Percentiles rank a stretch among this genome's conserved stretches.
Conservation (phyloP, 2,113 vertebrate species). For the Calyptommatus sinebrachiatus region DNA sequence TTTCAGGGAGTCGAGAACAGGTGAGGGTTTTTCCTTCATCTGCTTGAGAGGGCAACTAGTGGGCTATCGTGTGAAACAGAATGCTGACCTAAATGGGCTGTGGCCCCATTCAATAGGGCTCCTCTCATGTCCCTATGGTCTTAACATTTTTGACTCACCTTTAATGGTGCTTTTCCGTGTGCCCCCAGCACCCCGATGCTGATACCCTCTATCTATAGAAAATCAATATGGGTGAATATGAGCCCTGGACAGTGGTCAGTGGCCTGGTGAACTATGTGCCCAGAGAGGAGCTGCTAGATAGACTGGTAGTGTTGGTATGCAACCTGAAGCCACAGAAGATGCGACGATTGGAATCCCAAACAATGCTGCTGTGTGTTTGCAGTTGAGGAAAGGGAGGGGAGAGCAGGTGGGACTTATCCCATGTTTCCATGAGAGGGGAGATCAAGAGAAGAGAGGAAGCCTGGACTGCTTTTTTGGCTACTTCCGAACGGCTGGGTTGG, state of each 20-base stretch:
- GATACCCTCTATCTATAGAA: conserved; percentile 92
- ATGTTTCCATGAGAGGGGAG: not conserved
- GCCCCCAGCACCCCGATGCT: conserved; percentile 88
- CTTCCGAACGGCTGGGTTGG: too few relatives aligned
- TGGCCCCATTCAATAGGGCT: too few relatives aligned
- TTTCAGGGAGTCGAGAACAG: too few relatives aligned
- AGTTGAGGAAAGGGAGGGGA: conserved; percentile 66
- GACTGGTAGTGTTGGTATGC: conserved; percentile 88
- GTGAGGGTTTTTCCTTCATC: too few relatives aligned
- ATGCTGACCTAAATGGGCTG: too few relatives aligned
- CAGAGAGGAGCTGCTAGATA: conserved; percentile 83
- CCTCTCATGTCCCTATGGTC: too few relatives aligned
- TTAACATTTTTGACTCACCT: not conserved
- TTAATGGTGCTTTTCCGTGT: not conserved
- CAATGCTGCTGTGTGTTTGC: conserved; percentile 93
- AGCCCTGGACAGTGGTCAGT: conserved; percentile 90
- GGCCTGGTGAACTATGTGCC: conserved; percentile 89
- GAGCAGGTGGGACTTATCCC: not conserved
- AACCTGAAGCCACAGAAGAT: conserved; percentile 97
- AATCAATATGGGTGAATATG: conserved; percentile 88
- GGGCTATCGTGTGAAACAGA: too few relatives aligned
- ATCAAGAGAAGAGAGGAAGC: not conserved
- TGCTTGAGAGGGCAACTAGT: too few relatives aligned
- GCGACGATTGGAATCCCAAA: conserved; percentile 93
- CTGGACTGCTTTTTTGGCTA: not conserved